Conservation (phyloP, 2,113 vertebrate species). For the Tylochromis polylepis region DNA sequence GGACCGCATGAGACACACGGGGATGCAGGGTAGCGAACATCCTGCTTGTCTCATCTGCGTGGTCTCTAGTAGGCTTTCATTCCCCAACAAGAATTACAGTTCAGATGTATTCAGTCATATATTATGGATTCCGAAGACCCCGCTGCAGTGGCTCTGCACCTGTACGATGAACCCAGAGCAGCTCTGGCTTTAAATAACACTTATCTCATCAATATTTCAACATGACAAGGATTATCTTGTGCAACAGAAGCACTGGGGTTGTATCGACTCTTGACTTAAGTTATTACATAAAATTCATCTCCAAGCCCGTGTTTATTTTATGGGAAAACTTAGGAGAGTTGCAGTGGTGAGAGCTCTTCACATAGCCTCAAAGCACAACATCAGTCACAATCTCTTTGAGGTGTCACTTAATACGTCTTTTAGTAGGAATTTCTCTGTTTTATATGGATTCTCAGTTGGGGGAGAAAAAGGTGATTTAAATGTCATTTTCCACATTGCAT, state of each 20-base stretch:
- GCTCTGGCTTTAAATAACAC: constrained; percentile 25
- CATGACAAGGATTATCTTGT: constrained; percentile 5
- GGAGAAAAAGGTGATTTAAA: background rate
- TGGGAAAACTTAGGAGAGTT: constrained; percentile 12
- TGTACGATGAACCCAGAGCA: constrained; percentile 6
- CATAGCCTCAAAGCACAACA: background rate
- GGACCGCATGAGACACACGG: background rate
- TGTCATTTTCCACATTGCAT: background rate
- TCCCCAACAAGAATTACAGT: background rate
- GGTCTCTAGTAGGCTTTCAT: background rate
- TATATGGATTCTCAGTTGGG: background rate
- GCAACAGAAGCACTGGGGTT: background rate
- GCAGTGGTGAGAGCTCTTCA: background rate
- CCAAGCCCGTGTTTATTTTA: constrained; percentile 1
- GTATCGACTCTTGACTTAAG: constrained; percentile 12
- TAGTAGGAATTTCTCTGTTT: background rate
- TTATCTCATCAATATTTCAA: constrained; percentile 47
- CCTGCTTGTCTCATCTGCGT: background rate
- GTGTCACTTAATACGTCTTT: background rate
- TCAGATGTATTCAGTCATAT: background rate
- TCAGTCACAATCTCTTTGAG: background rate
- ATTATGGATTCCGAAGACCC: background rate
- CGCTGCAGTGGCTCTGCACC: constrained; percentile 1
- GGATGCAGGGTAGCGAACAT: background rate
- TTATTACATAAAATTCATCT: constrained; percentile 22